Conservation (phyloP, 2,797 vertebrate genomes). For the Gallinago solitaria region DNA sequence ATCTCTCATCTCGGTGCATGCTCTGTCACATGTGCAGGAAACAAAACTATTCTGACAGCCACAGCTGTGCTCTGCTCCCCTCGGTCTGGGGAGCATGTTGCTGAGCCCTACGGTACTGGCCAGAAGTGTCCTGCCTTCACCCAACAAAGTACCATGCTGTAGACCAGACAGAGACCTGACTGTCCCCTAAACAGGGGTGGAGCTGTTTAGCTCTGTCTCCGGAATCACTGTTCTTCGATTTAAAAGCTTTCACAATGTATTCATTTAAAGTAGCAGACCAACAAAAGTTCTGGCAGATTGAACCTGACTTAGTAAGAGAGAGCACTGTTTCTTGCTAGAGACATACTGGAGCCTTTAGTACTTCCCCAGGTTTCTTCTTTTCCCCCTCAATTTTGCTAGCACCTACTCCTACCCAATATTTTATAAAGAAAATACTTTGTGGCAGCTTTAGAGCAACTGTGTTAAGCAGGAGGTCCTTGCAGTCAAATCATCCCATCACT, state of each 20-base stretch:
- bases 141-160: not conserved
- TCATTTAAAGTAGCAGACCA: not conserved
- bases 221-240: not conserved
- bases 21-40: not conserved
- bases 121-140: not conserved
- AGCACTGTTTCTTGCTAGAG: accelerated
- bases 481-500: not conserved
- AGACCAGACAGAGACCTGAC: not conserved
- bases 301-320: not conserved
- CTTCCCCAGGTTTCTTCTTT: not conserved
- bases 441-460: not conserved
- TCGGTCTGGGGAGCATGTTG: not conserved
- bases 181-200: not conserved
- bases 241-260: not conserved
- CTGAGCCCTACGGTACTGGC: not conserved
- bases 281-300: not conserved
- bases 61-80: not conserved
- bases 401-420: not conserved
- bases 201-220: not conserved
- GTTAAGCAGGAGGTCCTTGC: not conserved
- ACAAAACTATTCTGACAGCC: not conserved
- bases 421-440: not conserved
- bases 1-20: not conserved
- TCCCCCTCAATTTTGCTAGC: not conserved
- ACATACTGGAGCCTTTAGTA: not conserved